Evolutionary conservation across 2,888 invertebrate genomes (phyloP).

Genomic region (Boloria selene): DNA sequence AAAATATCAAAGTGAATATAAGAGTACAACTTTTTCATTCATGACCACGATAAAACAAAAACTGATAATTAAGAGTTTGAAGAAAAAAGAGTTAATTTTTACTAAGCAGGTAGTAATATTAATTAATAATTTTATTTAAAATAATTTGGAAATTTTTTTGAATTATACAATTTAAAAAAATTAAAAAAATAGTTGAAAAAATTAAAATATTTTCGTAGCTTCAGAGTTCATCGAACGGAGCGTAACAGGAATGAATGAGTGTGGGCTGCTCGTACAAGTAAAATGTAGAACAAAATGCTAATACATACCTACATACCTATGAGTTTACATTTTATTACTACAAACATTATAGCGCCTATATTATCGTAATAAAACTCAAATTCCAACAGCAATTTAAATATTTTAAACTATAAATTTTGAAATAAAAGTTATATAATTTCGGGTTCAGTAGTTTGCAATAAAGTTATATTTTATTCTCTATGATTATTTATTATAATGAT

Average conservation of each 20-base stretch:
- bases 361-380: conserved; percentile 26
- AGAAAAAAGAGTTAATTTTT: too few species aligned
- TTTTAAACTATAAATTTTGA: conserved; percentile 61
- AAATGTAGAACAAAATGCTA: conserved; percentile 55
- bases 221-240: conserved; percentile 53
- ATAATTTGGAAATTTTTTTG: too few species aligned
- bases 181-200: conserved; percentile 8
- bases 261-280: conserved; percentile 54
- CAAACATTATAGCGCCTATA: conserved; percentile 12
- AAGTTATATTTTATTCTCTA: too few species aligned
- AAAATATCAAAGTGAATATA: too few species aligned
- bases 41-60: too few species aligned
- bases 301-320: conserved; percentile 25
- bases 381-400: conserved; percentile 39
- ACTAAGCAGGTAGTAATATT: too few species aligned
- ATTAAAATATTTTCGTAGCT: conserved; percentile 47
- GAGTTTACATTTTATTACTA: conserved; percentile 1
- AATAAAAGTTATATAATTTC: conserved; percentile 62
- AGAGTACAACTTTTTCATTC: too few species aligned
- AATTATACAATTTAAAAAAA: neutral
- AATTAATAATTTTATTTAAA: neutral
- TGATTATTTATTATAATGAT: too few species aligned
- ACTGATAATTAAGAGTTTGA: too few species aligned
- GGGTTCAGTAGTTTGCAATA: conserved; percentile 48
- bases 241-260: conserved; percentile 62